phyloP scores from a whole-genome alignment of 2,888 invertebrate species.

The Ceriagrion tenellum region DNA sequence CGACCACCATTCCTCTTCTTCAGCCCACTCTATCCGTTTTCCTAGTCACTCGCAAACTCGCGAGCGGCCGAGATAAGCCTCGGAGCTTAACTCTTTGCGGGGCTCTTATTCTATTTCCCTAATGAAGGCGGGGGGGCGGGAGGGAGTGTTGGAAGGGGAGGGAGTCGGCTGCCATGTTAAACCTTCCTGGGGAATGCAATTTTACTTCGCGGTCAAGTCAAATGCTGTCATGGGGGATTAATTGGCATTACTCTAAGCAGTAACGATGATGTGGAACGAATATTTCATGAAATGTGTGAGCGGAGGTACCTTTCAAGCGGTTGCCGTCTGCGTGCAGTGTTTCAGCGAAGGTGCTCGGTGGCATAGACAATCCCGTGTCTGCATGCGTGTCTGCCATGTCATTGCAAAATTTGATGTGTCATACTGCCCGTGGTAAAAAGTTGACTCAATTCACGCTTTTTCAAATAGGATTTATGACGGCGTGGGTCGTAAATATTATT shows the following conservation, averaged over 20 bases:
- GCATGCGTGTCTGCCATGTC: background rate
- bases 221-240: constrained; percentile 22
- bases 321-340: background rate
- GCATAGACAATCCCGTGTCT: background rate
- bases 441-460: background rate
- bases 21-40: constrained; percentile 60
- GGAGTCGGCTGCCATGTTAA: constrained; percentile 34
- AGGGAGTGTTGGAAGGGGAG: background rate
- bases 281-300: background rate
- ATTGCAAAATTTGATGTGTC: constrained; percentile 16
- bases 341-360: background rate
- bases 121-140: background rate
- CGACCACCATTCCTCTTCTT: constrained; percentile 60
- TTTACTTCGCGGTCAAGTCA: constrained; percentile 41
- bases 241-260: constrained; percentile 20
- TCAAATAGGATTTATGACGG: background rate
- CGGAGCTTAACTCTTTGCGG: constrained; percentile 46
- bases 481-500: too few species aligned
- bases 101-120: constrained; percentile 49
- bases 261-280: background rate
- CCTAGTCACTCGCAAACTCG: constrained; percentile 57
- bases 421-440: background rate
- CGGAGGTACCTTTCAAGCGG: background rate
- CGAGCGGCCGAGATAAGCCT: constrained; percentile 44
- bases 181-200: constrained; percentile 7